Conservation (phyloP, 2,113 vertebrate genomes). For the Sus scrofa region T2T-Sscrofa CM000816.6:106827501-106828000, state of each 20-base stretch:
- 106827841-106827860: slow-evolving; percentile 46
- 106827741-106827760: background rate
- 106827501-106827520: background rate
- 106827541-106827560: background rate
- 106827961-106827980: background rate
- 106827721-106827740: slow-evolving; percentile 46
- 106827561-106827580: background rate
- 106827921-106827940: background rate
- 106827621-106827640: background rate
- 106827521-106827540: background rate
- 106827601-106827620: background rate
- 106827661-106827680: background rate
- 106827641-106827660: background rate
- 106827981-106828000: background rate
- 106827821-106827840: slow-evolving; percentile 27
- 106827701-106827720: background rate
- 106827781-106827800: slow-evolving; percentile 51
- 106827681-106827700: background rate
- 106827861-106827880: slow-evolving; percentile 20
- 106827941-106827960: background rate
- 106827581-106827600: background rate
- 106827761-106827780: background rate
- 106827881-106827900: background rate
- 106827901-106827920: background rate
- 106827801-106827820: slow-evolving; percentile 21